These are phyloP conservation scores for Kryptolebias ocellatus DNA, from an alignment of 2,797 vertebrate genomes.

Conservation along the genomic window DNA sequence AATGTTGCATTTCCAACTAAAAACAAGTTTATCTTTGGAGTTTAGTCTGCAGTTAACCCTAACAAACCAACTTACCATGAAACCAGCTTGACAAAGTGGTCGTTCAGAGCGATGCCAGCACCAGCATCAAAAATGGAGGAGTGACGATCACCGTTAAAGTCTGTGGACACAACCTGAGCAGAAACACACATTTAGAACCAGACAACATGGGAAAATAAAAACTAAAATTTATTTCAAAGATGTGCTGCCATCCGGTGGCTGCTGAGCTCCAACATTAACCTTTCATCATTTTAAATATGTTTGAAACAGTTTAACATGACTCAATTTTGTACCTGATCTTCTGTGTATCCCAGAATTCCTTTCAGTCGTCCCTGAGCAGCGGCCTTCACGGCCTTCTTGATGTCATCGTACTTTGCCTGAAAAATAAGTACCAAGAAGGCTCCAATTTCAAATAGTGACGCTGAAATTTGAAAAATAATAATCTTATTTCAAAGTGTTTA, in stretches of 20 bases:
- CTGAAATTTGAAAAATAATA: too few relatives aligned
- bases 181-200: not conserved
- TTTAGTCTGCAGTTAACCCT: not conserved
- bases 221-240: not conserved
- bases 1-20: not conserved
- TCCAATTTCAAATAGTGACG: too few relatives aligned
- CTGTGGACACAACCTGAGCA: constrained; percentile 92
- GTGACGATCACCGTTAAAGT: constrained; percentile 91
- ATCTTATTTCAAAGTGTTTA: too few relatives aligned
- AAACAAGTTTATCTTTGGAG: not conserved
- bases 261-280: too few relatives aligned
- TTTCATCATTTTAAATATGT: not conserved
- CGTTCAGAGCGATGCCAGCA: constrained; percentile 94
- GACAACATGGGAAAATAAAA: not conserved
- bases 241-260: constrained; percentile 43
- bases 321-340: constrained; percentile 80
- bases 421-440: not conserved
- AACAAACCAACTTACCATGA: constrained; percentile 77
- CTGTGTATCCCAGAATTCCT: constrained; percentile 92
- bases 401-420: constrained; percentile 94
- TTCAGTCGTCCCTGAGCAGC: constrained; percentile 90
- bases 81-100: constrained; percentile 93
- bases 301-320: not conserved
- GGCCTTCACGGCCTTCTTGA: constrained; percentile 89
- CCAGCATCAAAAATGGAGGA: constrained; percentile 97